Conservation (phyloP, 2,888 invertebrate genomes). For the Amblyteles armatorius region DNA sequence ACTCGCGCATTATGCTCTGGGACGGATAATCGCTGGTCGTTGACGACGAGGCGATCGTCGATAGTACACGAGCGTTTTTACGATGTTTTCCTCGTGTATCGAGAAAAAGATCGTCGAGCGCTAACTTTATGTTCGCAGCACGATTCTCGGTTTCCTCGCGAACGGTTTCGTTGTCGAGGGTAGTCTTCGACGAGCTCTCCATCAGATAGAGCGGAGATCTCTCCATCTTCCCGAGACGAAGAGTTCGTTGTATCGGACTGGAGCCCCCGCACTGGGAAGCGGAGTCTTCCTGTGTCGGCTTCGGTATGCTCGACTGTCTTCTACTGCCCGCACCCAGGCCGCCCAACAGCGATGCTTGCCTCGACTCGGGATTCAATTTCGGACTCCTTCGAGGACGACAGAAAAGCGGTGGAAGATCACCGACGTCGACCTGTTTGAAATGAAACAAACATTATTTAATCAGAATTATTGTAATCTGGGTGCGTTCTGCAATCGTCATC, state of each 20-base stretch:
- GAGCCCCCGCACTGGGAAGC: slow-evolving; percentile 85
- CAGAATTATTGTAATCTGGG: no score
- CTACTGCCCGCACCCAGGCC: slow-evolving; percentile 87
- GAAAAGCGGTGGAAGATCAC: slow-evolving; percentile 89
- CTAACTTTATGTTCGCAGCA: slow-evolving; percentile 79
- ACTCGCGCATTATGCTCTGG: slow-evolving; percentile 85
- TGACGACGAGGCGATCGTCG: slow-evolving; percentile 89
- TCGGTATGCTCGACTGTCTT: slow-evolving; percentile 89
- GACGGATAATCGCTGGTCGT: slow-evolving; percentile 81
- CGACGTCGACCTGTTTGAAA: slow-evolving; percentile 79
- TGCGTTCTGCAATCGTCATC: no score
- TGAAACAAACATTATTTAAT: neutral
- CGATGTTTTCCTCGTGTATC: slow-evolving; percentile 75
- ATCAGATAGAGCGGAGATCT: slow-evolving; percentile 85
- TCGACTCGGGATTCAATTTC: slow-evolving; percentile 90
- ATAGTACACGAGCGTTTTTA: slow-evolving; percentile 85
- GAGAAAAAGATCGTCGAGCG: slow-evolving; percentile 80
- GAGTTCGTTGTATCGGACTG: slow-evolving; percentile 84
- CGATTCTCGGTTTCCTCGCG: slow-evolving; percentile 77
- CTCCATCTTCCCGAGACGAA: slow-evolving; percentile 82
- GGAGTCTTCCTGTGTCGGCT: slow-evolving; percentile 78
- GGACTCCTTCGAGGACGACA: slow-evolving; percentile 93
- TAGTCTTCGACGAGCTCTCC: slow-evolving; percentile 85
- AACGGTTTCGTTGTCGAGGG: slow-evolving; percentile 82
- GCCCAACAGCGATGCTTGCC: slow-evolving; percentile 91